Evolutionary conservation across 2,797 vertebrate genomes (phyloP), one percentile per base, ranked within the genome.

Genomic region (Dryobates pubescens): DNA sequence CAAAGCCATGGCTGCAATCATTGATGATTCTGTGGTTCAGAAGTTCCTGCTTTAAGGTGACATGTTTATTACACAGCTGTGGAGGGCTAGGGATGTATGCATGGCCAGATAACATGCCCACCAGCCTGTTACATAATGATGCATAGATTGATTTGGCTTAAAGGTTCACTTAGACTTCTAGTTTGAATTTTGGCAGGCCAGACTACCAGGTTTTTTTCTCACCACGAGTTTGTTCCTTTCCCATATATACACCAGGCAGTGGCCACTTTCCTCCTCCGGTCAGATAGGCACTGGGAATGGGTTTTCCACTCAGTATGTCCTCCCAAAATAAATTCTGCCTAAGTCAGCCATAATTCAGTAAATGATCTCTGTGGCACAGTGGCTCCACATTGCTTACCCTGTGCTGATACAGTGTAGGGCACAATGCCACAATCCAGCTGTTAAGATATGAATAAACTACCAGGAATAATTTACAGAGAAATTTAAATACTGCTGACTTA

Each of bases 401-500:
- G 2, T 0, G 5, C 38, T 87, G n/a, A 73, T 73, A 90, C 87
- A 83, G 19, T 54, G 22, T 34, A 86, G 73, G 79, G 92, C 87
- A 89, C 17, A 72, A 22, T 79, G 80, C 82, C 82, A 82, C 92
- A n/a, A 34, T 89, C 74, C 95, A 92, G 82, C 82, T 84, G 90
- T 79, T 91, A 70, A 76, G 92, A 90, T 83, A 70, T 73, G 89
- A 92, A 93, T 81, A 94, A 89, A 64, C 2, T 19, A 89, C 82
- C 75, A 86, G 73, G 67, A 91, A 84, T 88, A 91, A 91, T 88
- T 88, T 88, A 86, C 74, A 80, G 87, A 82, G 36, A 92, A 80
- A 94, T 96, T 93, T 94, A 91, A 93, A 95, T 94, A 88, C 41
- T 84, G 91, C 93, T 95, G 93, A 91, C 80, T 83, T 79, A 82